Percentiles rank a stretch among this genome's conserved stretches.
These are phyloP conservation scores for Acromyrmex charruanus DNA, from an alignment of 1,140 invertebrate genomes.

Conservation along the genomic window DNA sequence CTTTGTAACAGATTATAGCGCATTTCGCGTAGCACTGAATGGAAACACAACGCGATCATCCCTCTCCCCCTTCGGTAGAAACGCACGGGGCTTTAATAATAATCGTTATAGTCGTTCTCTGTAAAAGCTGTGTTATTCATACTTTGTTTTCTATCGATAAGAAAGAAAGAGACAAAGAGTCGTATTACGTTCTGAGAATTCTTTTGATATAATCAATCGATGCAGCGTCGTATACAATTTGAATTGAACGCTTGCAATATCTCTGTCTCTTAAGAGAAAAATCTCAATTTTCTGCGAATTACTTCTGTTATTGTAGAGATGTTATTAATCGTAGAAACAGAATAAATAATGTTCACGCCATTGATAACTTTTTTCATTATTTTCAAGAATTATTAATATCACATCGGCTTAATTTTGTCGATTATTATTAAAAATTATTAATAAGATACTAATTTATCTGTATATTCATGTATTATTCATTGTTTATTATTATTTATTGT, in stretches of 20 bases:
- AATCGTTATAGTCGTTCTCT: conserved; percentile 24
- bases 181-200: not conserved
- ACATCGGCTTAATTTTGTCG: no score
- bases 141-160: not conserved
- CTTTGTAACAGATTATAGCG: conserved; percentile 41
- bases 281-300: not conserved
- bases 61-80: not conserved
- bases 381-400: not conserved
- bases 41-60: not conserved
- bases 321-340: not conserved
- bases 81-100: conserved; percentile 11
- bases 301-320: not conserved
- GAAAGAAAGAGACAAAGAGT: not conserved
- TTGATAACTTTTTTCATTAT: not conserved
- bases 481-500: not conserved
- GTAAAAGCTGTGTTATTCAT: conserved; percentile 21
- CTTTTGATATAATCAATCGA: conserved; percentile 27
- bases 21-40: conserved; percentile 18
- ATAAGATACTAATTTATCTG: not conserved
- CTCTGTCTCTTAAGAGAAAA: conserved; percentile 5
- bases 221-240: conserved; percentile 18
- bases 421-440: not conserved
- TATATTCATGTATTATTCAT: not conserved
- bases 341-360: not conserved
- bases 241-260: conserved; percentile 11